These are phyloP conservation scores for Amphipoea lucens DNA, from an alignment of 2,888 invertebrate genomes.

Conservation along the genomic window DNA sequence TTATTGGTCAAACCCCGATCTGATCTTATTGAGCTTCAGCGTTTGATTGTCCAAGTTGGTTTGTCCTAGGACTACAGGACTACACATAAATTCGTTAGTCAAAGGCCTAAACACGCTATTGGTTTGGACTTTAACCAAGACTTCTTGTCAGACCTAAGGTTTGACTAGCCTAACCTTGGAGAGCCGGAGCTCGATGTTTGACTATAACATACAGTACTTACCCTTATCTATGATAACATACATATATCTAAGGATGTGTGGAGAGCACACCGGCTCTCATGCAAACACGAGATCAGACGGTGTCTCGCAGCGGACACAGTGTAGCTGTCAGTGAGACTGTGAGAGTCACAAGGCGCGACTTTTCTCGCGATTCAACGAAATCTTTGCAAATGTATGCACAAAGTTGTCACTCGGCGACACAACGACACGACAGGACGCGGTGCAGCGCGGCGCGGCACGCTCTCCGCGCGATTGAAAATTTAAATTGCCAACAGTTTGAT, in stretches of 20 bases:
- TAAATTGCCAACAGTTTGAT: too few species aligned
- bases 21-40: too few species aligned
- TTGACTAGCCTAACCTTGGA: neutral
- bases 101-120: neutral
- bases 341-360: too few species aligned
- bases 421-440: too few species aligned
- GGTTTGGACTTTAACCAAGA: neutral
- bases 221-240: too few species aligned
- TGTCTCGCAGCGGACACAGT: neutral
- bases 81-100: neutral
- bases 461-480: too few species aligned
- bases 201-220: neutral
- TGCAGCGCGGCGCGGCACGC: too few species aligned
- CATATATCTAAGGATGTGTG: neutral
- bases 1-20: neutral
- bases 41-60: neutral
- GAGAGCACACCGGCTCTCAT: neutral
- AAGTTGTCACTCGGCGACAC: too few species aligned
- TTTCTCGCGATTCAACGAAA: too few species aligned
- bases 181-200: neutral
- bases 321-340: too few species aligned
- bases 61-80: neutral
- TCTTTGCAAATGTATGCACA: too few species aligned
- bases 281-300: neutral
- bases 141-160: too few species aligned